phyloP scores from a whole-genome alignment of 2,888 invertebrate species.

The Pecten maximus region DNA sequence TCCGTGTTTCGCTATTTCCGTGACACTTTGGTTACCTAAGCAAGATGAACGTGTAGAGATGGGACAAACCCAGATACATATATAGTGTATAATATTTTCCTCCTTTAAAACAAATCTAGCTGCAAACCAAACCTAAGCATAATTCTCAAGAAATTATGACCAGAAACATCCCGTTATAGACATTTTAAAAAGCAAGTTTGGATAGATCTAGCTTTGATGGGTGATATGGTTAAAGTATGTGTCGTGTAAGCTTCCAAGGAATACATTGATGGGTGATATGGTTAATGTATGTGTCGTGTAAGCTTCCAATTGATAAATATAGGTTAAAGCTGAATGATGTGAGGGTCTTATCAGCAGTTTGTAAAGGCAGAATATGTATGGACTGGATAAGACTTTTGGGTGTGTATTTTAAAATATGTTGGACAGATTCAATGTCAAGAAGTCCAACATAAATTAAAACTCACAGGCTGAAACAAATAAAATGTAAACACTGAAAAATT shows the following conservation, averaged over 20 bases:
- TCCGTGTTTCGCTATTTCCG: constrained; percentile 27
- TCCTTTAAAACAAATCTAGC: neutral
- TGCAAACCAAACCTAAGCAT: neutral
- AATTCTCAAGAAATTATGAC: neutral
- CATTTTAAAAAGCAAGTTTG: neutral
- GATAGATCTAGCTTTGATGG: neutral
- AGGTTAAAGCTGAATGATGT: neutral
- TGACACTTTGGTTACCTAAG: constrained; percentile 28
- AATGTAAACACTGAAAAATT: neutral
- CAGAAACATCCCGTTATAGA: neutral
- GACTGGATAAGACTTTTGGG: constrained; percentile 4
- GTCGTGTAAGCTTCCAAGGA: too few species aligned
- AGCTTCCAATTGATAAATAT: neutral
- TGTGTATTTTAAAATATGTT: constrained; percentile 14
- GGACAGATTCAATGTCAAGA: neutral
- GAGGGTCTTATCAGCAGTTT: neutral
- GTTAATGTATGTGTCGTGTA: neutral
- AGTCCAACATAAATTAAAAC: constrained; percentile 25
- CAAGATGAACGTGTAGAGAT: neutral
- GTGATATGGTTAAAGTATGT: neutral
- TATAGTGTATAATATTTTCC: neutral
- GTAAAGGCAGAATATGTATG: neutral
- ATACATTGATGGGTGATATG: neutral
- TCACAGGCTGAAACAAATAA: neutral
- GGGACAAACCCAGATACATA: constrained; percentile 17